These are phyloP conservation scores for Acanthoscelides obtectus DNA, from an alignment of 2,888 invertebrate species.

Conservation along the genomic window DNA sequence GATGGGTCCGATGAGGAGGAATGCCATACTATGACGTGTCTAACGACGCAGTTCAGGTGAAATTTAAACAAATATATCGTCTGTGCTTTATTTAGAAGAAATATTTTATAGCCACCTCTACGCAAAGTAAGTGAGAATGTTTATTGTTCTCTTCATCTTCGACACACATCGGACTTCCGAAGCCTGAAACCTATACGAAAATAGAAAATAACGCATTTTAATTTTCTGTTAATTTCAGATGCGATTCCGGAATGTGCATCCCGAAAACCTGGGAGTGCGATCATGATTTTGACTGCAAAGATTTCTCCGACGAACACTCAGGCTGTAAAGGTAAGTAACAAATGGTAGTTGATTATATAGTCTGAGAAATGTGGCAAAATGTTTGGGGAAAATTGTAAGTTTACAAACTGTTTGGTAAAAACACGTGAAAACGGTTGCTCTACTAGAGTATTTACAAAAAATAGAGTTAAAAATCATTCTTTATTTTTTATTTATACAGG, in stretches of 20 bases:
- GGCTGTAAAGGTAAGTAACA: slow-evolving; percentile 48
- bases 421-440: too few relatives aligned
- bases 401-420: too few relatives aligned
- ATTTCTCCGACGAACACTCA: slow-evolving; percentile 68
- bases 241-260: slow-evolving; percentile 66
- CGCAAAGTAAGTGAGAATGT: not conserved
- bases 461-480: too few relatives aligned
- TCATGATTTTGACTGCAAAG: slow-evolving; percentile 67
- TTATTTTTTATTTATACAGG: too few relatives aligned
- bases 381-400: too few relatives aligned
- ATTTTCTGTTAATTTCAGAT: slow-evolving; percentile 49
- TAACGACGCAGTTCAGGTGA: slow-evolving; percentile 41
- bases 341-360: too few relatives aligned
- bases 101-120: not conserved
- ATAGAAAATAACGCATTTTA: not conserved
- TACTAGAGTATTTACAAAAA: too few relatives aligned
- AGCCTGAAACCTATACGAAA: too few relatives aligned
- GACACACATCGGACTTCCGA: too few relatives aligned
- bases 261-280: slow-evolving; percentile 66
- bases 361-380: too few relatives aligned
- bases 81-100: not conserved
- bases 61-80: too few relatives aligned
- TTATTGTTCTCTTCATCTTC: not conserved
- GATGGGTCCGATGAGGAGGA: slow-evolving; percentile 50
- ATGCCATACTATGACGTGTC: slow-evolving; percentile 40